Evolutionary conservation across 2,113 vertebrate genomes (phyloP).

Genomic region (Thunnus thynnus): DNA sequence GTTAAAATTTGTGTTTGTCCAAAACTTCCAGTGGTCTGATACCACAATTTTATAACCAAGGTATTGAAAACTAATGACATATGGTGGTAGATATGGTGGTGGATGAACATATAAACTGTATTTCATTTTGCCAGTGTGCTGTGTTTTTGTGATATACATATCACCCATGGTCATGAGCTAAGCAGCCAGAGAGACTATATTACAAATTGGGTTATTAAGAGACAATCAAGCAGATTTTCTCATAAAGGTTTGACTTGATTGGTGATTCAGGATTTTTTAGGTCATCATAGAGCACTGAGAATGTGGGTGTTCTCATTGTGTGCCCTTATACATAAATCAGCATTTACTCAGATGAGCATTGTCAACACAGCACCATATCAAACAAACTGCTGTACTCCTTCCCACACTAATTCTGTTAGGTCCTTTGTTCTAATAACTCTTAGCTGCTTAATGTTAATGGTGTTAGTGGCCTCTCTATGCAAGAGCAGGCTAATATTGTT

Average conservation of each 20-base stretch:
- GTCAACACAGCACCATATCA: constrained; percentile 37
- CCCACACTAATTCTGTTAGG: constrained; percentile 37
- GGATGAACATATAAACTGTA: neutral
- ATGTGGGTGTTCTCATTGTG: constrained; percentile 23
- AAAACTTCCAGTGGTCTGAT: too few relatives aligned
- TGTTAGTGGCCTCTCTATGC: constrained; percentile 25
- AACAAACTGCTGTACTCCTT: constrained; percentile 14
- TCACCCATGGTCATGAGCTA: neutral
- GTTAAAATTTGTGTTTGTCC: too few relatives aligned
- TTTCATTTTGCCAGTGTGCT: neutral
- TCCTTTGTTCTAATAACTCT: constrained; percentile 29
- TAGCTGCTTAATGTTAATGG: constrained; percentile 38
- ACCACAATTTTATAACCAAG: too few relatives aligned
- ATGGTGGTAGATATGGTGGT: too few relatives aligned
- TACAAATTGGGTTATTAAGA: too few relatives aligned
- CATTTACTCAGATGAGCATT: constrained; percentile 25
- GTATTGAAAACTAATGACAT: too few relatives aligned
- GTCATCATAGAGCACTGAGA: neutral
- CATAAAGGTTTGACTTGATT: neutral
- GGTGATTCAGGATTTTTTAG: constrained; percentile 8
- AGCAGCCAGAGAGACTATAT: neutral
- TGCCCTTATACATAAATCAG: constrained; percentile 22
- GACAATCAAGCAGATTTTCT: too few relatives aligned
- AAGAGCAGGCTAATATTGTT: constrained; percentile 44
- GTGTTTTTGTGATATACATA: too few relatives aligned